A percentile compares a stretch with the other conserved stretches of the same genome.
phyloP scores from a whole-genome alignment of 2,113 vertebrate species.

The Burhinus oedicnemus region DNA sequence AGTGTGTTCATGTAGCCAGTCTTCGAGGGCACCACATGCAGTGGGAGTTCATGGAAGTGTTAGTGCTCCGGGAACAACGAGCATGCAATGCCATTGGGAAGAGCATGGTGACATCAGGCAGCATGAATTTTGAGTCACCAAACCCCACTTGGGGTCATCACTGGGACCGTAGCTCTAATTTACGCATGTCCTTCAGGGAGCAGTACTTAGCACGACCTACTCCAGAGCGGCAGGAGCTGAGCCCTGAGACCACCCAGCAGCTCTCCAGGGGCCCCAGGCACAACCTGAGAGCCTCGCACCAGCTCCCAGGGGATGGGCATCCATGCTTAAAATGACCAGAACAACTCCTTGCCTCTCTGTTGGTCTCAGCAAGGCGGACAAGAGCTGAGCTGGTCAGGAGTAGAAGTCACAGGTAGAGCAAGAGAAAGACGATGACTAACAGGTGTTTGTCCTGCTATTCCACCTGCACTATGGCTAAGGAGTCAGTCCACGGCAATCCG shows the following conservation, averaged over 20 bases:
- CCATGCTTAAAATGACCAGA: neutral
- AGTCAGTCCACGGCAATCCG: neutral
- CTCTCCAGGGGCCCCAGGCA: neutral
- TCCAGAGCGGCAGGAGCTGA: neutral
- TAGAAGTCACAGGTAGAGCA: neutral
- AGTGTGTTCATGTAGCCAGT: neutral
- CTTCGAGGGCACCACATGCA: neutral
- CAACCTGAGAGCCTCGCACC: rapidly evolving
- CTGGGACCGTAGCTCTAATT: neutral
- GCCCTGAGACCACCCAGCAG: neutral
- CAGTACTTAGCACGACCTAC: neutral
- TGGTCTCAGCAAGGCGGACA: neutral
- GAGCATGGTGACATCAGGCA: neutral
- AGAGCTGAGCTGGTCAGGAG: neutral
- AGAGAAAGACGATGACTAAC: slow-evolving; percentile 1
- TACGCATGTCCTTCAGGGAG: neutral
- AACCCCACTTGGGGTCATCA: rapidly evolving
- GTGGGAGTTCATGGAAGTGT: neutral
- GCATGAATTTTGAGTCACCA: neutral
- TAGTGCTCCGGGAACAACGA: neutral
- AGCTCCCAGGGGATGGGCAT: neutral
- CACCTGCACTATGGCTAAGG: neutral
- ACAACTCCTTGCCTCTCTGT: neutral
- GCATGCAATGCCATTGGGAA: neutral
- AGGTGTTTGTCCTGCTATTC: neutral